Evolutionary conservation across 1,140 invertebrate genomes (phyloP).

Genomic region (Tetraneura akinire): DNA sequence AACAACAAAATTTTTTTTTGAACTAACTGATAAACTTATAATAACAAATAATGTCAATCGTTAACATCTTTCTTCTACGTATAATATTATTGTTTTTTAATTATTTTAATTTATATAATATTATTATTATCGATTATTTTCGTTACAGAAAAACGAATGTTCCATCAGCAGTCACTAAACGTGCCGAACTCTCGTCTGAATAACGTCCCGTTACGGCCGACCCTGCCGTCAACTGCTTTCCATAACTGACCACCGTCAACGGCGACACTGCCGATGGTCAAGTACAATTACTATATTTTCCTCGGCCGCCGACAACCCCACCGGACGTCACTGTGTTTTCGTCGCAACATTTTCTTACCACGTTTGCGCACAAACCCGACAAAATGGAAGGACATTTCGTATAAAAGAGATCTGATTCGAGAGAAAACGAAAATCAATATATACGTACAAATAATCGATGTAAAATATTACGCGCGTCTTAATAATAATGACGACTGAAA

Average conservation of each 20-base stretch:
- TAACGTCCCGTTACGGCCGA: too few relatives aligned
- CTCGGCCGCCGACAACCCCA: not conserved
- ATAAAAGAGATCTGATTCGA: not conserved
- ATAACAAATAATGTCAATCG: too few relatives aligned
- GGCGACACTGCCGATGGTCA: not conserved
- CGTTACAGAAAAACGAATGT: constrained; percentile 13
- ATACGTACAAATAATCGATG: too few relatives aligned
- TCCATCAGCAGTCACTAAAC: not conserved
- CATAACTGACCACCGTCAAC: constrained; percentile 10
- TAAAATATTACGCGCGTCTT: not conserved
- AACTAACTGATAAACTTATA: too few relatives aligned
- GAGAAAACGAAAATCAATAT: not conserved
- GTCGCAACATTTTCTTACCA: constrained; percentile 25
- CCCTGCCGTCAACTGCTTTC: not conserved
- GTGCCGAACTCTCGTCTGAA: not conserved
- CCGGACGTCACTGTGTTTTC: constrained; percentile 46
- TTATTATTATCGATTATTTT: too few relatives aligned
- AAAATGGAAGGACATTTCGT: constrained; percentile 38
- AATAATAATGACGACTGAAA: too few relatives aligned
- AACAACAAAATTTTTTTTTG: too few relatives aligned
- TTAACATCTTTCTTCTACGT: too few relatives aligned
- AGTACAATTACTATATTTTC: not conserved
- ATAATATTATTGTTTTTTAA: too few relatives aligned
- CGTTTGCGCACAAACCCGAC: constrained; percentile 31
- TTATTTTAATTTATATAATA: too few relatives aligned